Conservation (phyloP, 2,888 invertebrate genomes). For the Pyralis farinalis region DNA sequence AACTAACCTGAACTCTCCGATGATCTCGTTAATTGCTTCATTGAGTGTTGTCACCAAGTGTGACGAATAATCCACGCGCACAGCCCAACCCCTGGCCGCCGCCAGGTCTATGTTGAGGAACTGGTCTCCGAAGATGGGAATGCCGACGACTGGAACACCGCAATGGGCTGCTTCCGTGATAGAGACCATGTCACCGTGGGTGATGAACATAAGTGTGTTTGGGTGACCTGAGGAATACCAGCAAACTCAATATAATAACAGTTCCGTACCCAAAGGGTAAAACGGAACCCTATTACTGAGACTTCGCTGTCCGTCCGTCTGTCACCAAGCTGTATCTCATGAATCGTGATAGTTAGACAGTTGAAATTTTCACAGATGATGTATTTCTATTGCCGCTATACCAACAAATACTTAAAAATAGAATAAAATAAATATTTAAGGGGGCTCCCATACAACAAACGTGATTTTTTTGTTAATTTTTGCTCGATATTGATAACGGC, state of each 20-base stretch:
- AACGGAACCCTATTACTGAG: too few relatives aligned
- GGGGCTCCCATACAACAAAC: too few relatives aligned
- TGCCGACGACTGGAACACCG: constrained; percentile 44
- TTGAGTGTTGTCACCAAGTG: constrained; percentile 33
- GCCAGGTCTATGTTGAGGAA: constrained; percentile 32
- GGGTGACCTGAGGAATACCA: constrained; percentile 43
- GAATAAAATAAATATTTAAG: too few relatives aligned
- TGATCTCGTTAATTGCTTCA: constrained; percentile 35
- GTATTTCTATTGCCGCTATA: too few relatives aligned
- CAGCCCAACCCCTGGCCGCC: constrained; percentile 28
- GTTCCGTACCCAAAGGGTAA: too few relatives aligned
- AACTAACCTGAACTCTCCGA: constrained; percentile 40
- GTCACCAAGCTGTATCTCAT: too few relatives aligned
- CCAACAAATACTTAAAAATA: too few relatives aligned
- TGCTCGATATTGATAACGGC: too few relatives aligned
- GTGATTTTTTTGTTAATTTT: too few relatives aligned
- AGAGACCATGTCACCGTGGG: constrained; percentile 37
- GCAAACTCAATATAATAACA: neutral
- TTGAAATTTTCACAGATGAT: too few relatives aligned
- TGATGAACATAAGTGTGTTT: constrained; percentile 40
- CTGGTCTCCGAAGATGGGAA: constrained; percentile 45
- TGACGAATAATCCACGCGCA: constrained; percentile 31
- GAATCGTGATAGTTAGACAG: too few relatives aligned
- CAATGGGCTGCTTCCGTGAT: constrained; percentile 41
- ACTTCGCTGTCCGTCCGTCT: too few relatives aligned